Evolutionary conservation across 1,140 invertebrate species (phyloP).

Genomic region (Arctopsyche grandis): DNA sequence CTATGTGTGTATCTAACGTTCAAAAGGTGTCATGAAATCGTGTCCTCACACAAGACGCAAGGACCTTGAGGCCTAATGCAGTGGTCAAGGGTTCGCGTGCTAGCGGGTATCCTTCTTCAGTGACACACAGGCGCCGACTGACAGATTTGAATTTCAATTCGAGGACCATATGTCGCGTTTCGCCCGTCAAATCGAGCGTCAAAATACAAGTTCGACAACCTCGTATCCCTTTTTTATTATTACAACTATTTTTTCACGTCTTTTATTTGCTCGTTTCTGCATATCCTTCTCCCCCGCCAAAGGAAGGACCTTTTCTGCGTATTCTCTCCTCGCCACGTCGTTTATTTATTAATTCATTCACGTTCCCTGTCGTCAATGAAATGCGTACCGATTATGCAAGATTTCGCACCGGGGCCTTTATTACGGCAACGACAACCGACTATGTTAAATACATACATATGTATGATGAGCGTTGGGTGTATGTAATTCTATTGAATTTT

Average conservation of each 20-base stretch:
- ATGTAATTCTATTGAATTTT: neutral
- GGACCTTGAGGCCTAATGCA: no score
- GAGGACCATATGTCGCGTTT: slow-evolving; percentile 30
- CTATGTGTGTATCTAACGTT: no score
- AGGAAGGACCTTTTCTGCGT: neutral
- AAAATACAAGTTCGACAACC: slow-evolving; percentile 44
- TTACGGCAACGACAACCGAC: no score
- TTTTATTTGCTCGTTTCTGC: neutral
- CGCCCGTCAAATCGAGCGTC: slow-evolving; percentile 26
- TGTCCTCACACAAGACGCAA: no score
- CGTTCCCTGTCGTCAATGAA: slow-evolving; percentile 30
- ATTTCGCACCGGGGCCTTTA: no score
- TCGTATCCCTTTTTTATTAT: neutral
- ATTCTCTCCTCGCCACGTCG: neutral
- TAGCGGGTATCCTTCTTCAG: slow-evolving; percentile 31
- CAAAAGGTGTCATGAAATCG: no score
- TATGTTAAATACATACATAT: neutral
- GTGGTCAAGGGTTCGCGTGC: neutral
- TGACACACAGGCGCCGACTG: slow-evolving; percentile 37
- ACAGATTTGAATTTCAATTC: slow-evolving; percentile 38
- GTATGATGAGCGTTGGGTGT: neutral
- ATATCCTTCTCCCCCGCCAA: neutral
- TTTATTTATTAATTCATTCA: slow-evolving; percentile 36
- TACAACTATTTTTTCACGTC: neutral
- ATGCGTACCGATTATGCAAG: slow-evolving; percentile 30